Conservation (phyloP, 2,888 invertebrate genomes). For the Deilephila elpenor region DNA sequence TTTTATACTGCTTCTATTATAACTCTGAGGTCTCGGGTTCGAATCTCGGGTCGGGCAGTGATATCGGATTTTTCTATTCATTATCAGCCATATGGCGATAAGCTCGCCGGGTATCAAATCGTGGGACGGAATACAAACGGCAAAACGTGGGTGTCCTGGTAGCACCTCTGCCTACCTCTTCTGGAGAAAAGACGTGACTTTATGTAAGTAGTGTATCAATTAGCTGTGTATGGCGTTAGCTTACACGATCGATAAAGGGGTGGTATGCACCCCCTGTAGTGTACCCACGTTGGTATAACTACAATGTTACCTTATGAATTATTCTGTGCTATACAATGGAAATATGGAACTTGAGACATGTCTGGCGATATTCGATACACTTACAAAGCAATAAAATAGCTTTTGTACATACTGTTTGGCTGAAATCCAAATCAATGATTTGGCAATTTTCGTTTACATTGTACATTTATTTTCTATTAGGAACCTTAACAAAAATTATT, state of each 20-base stretch:
- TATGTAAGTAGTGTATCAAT: too few relatives aligned
- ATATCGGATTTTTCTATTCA: too few relatives aligned
- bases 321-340: not conserved
- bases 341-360: not conserved
- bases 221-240: too few relatives aligned
- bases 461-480: not conserved
- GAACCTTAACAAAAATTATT: not conserved
- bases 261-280: not conserved
- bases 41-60: too few relatives aligned
- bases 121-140: too few relatives aligned
- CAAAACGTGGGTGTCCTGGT: too few relatives aligned
- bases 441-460: constrained; percentile 3
- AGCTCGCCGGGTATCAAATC: too few relatives aligned
- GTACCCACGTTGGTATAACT: not conserved
- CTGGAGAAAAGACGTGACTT: too few relatives aligned
- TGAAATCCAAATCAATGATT: not conserved
- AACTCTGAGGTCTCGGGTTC: too few relatives aligned
- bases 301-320: not conserved
- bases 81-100: too few relatives aligned
- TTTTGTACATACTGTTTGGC: not conserved
- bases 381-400: not conserved
- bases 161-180: too few relatives aligned
- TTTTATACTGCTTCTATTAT: too few relatives aligned
- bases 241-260: not conserved
- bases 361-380: not conserved